phyloP scores from a whole-genome alignment of 2,888 invertebrate species.

The Dichetophora obliterata region DNA sequence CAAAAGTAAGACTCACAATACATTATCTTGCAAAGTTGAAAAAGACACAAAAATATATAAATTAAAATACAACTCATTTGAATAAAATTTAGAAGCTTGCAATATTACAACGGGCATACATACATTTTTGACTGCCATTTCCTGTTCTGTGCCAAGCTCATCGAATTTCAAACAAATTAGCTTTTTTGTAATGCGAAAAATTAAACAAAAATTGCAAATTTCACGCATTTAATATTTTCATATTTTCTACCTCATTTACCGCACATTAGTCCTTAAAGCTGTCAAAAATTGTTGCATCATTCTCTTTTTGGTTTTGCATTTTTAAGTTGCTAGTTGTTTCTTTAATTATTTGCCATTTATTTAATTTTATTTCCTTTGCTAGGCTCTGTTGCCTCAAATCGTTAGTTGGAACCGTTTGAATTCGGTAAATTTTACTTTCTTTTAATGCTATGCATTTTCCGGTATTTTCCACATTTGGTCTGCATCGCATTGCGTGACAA shows the following conservation, averaged over 20 bases:
- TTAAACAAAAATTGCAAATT: too few species aligned
- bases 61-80: neutral
- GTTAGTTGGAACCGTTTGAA: neutral
- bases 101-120: too few species aligned
- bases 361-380: neutral
- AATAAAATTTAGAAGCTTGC: too few species aligned
- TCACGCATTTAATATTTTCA: too few species aligned
- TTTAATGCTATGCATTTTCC: constrained; percentile 22
- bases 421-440: constrained; percentile 14
- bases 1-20: neutral
- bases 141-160: too few species aligned
- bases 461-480: constrained; percentile 16
- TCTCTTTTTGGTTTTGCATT: neutral
- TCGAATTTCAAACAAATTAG: too few species aligned
- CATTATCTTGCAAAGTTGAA: neutral
- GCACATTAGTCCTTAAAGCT: too few species aligned
- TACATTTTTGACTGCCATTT: too few species aligned
- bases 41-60: neutral
- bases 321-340: neutral
- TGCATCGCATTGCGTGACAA: constrained; percentile 21
- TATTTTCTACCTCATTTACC: too few species aligned
- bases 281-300: neutral
- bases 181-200: too few species aligned
- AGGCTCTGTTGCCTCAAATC: neutral
- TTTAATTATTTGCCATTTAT: neutral